A percentile compares a stretch with the other conserved stretches of the same genome.
Conservation (phyloP, 2,113 vertebrate genomes). For the Pungitius pungitius region DNA sequence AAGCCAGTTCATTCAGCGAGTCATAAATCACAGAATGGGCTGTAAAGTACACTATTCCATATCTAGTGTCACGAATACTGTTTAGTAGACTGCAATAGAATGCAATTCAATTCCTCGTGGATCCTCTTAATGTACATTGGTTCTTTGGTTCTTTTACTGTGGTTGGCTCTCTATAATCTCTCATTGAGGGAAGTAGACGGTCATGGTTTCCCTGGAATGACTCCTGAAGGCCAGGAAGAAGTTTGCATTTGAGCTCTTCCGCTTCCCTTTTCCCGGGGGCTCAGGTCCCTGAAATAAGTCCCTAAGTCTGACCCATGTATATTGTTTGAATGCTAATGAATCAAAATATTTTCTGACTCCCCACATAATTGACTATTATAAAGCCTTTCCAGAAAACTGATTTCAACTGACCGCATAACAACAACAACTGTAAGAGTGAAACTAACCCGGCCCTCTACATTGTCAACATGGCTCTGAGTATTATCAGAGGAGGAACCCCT, state of each 20-base stretch:
- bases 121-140: neutral
- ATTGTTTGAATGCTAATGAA: neutral
- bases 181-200: neutral
- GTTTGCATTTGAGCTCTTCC: neutral
- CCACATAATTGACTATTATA: neutral
- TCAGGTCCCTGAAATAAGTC: neutral
- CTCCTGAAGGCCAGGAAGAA: neutral
- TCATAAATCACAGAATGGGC: neutral
- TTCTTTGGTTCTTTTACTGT: neutral
- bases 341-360: neutral
- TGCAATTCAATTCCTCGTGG: neutral
- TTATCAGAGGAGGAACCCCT: conserved; percentile 1
- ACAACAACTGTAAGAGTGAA: neutral
- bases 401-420: neutral
- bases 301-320: neutral
- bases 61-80: neutral
- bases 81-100: neutral
- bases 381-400: neutral
- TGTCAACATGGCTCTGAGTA: neutral
- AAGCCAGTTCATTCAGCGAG: neutral
- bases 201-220: neutral
- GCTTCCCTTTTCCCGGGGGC: neutral
- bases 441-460: neutral
- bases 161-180: neutral
- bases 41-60: neutral